Percentiles rank a stretch among this genome's conserved stretches.
Evolutionary conservation across 1,140 invertebrate species (phyloP).

Genomic region (Teleopsis dalmanni): DNA sequence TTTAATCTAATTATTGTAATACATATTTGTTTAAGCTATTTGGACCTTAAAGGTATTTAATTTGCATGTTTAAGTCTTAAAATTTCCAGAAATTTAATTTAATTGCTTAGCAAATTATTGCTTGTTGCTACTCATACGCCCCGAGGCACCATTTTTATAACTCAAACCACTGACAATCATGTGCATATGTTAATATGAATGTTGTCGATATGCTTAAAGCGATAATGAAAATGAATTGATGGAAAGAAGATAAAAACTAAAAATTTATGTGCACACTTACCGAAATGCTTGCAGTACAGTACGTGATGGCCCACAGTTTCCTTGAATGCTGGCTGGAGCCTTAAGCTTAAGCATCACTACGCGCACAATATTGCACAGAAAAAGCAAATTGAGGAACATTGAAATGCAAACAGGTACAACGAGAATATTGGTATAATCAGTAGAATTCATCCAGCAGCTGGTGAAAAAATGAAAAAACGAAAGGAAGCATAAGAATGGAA

Average conservation of each 20-base stretch:
- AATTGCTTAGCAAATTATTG: too few relatives aligned
- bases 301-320: conserved; percentile 53
- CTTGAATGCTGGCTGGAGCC: conserved; percentile 53
- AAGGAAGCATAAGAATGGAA: background rate
- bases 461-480: background rate
- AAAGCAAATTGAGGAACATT: conserved; percentile 76
- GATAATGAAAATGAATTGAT: conserved; percentile 1
- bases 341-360: conserved; percentile 83
- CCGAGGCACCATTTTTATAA: too few relatives aligned
- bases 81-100: too few relatives aligned
- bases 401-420: conserved; percentile 72
- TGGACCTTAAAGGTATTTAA: too few relatives aligned
- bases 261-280: conserved; percentile 44
- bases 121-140: too few relatives aligned
- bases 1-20: background rate
- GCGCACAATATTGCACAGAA: conserved; percentile 88
- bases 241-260: background rate
- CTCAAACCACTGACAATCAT: too few relatives aligned
- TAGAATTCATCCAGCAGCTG: conserved; percentile 80
- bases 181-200: too few relatives aligned
- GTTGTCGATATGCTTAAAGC: too few relatives aligned
- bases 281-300: conserved; percentile 71
- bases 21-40: too few relatives aligned
- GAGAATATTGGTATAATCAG: conserved; percentile 60
- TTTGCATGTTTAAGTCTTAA: too few relatives aligned